Evolutionary conservation across 1,140 invertebrate species (phyloP).

Genomic region (Pantala flavescens): DNA sequence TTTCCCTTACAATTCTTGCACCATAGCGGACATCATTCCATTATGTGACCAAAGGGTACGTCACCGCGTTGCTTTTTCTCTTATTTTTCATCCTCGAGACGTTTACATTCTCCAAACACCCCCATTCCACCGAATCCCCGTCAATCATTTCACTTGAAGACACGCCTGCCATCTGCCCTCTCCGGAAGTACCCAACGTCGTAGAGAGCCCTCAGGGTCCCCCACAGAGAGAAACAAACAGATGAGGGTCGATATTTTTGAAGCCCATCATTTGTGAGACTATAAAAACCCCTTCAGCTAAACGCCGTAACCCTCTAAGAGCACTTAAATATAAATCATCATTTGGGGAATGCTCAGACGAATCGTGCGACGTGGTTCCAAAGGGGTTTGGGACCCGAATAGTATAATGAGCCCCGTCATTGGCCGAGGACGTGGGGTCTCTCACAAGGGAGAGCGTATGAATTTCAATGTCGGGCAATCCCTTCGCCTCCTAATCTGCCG

Average conservation of each 20-base stretch:
- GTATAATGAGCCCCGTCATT: background rate
- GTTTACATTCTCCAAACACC: too few relatives aligned
- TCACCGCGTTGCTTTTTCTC: too few relatives aligned
- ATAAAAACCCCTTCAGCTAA: background rate
- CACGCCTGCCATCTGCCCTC: background rate
- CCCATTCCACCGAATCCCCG: background rate
- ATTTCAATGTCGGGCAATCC: background rate
- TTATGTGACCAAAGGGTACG: too few relatives aligned
- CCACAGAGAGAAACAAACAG: background rate
- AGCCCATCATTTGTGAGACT: background rate
- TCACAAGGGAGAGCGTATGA: background rate
- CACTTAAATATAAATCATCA: conserved; percentile 5
- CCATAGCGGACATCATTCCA: too few relatives aligned
- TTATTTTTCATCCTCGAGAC: too few relatives aligned
- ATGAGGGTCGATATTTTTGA: background rate
- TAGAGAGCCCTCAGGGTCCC: background rate
- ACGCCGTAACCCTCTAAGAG: background rate
- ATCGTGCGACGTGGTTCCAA: background rate
- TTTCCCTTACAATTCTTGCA: too few relatives aligned
- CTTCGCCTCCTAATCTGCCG: too few relatives aligned
- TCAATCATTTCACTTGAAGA: background rate
- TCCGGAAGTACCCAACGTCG: background rate
- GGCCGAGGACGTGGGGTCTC: background rate
- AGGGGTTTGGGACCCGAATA: background rate
- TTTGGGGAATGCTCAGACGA: background rate